Conservation (phyloP, 2,797 vertebrate genomes). For the Scolopax bukidnonensis region DNA sequence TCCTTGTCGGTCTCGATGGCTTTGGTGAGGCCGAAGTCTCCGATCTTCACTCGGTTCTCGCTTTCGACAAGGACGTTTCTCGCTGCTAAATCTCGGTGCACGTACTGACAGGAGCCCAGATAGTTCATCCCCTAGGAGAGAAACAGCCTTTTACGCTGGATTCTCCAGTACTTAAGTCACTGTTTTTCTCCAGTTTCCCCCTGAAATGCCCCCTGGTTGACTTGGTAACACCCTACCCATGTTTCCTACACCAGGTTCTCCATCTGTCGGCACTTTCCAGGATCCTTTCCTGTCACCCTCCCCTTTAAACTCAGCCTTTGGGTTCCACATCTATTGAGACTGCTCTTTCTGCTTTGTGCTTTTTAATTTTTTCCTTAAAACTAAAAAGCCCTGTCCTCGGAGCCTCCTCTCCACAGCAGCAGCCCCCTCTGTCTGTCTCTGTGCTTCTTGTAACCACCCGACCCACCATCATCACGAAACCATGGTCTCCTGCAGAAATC, state of each 20-base stretch:
- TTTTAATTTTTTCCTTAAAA: background rate
- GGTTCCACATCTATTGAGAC: background rate
- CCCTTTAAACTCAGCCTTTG: background rate
- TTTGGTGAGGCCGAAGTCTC: constrained; percentile 97
- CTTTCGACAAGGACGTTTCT: constrained; percentile 96
- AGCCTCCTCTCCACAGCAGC: background rate
- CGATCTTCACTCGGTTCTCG: constrained; percentile 93
- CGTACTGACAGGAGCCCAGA: constrained; percentile 90
- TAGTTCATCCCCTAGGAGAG: constrained; percentile 93
- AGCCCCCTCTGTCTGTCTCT: background rate
- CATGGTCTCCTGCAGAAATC: background rate
- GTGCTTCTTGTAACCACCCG: fast-evolving
- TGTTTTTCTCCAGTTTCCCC: background rate
- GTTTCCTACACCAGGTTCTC: background rate
- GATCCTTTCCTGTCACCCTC: background rate
- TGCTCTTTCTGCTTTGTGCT: background rate
- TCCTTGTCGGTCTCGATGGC: constrained; percentile 94
- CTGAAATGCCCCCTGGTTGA: background rate
- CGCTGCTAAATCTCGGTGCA: constrained; percentile 95
- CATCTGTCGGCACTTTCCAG: background rate
- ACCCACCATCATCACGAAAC: fast-evolving
- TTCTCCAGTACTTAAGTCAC: fast-evolving
- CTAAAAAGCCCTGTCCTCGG: background rate
- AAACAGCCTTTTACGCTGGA: background rate
- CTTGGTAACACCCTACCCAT: fast-evolving